Base-by-base conservation (phyloP, 2,113 vertebrate genomes). In the Corythoichthys haematopterus region DNA sequence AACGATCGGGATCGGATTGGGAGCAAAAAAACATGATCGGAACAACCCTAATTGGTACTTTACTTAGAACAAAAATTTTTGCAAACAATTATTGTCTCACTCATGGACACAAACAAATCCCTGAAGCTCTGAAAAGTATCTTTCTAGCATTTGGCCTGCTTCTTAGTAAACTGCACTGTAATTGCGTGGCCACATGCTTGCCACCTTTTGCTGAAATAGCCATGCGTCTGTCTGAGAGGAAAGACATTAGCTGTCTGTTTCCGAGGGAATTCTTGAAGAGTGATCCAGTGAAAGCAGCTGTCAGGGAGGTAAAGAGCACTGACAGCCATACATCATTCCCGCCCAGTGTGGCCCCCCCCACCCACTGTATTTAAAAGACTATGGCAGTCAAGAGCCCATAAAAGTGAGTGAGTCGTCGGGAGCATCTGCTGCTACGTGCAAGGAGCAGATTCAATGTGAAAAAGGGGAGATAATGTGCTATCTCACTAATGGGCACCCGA, bases 401-500 rank as follows among this genome's bases (percentile, higher is more conserved):
- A 78, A 90, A 86, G 91, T 93, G 93, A 93, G 85, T 90, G 90
- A 91, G 90, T 90, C 91, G 89, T 72, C 79, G 70, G 91, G 88
- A 93, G 70, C 84, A 89, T 85, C 93, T 94, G 94, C 93, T 93
- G 93, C 84, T 72, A 91, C 86, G 86, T 90, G 90, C 89, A 82
- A 85, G 65, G 91, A 84, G 85, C 71, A 94, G 93, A 94, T 93
- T 85, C 92, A 89, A 90, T 91, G 93, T 94, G 94, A 95, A 95
- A 94, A 95, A 93, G 93, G 92, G 92, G 92, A 95, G 95, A 95
- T 96, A 95, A 96, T 95, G 93, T 93, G 95, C 93, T 94, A 93
- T 91, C 94, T 94, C 94, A 92, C 95, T 98, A 97, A 99, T 97
- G 93, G 96, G 94, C 94, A 93, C 92, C 95, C 93, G 93, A 97